Conservation (phyloP, 53 echinoderm and acorn worm species). For the Astropecten irregularis region DNA sequence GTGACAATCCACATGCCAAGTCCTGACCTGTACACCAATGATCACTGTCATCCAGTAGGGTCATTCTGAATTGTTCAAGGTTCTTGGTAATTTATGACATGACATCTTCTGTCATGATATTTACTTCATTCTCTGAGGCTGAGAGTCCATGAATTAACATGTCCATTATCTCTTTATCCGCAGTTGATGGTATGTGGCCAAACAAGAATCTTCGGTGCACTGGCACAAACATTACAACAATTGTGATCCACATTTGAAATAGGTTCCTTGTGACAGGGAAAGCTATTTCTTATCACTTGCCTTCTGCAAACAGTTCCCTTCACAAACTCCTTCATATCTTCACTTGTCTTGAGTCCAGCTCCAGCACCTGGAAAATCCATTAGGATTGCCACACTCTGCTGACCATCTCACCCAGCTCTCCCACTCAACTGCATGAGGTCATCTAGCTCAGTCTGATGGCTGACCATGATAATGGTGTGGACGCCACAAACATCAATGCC, state of each 20-base stretch:
- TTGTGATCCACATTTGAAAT: neutral
- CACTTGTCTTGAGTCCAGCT: neutral
- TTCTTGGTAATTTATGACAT: neutral
- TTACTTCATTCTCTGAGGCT: neutral
- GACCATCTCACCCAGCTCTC: neutral
- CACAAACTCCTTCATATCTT: neutral
- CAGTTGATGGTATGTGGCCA: neutral
- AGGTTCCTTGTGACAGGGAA: neutral
- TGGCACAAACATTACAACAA: slow-evolving; percentile 41
- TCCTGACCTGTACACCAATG: neutral
- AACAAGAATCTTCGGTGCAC: neutral
- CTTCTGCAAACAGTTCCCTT: slow-evolving; percentile 11
- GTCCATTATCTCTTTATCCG: neutral
- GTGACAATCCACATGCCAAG: neutral
- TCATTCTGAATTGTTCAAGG: neutral
- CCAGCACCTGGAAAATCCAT: neutral
- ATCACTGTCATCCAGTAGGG: neutral
- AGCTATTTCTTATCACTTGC: neutral
- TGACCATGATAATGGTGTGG: neutral
- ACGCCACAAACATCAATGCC: slow-evolving; percentile 22
- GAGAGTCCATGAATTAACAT: neutral
- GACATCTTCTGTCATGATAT: neutral
- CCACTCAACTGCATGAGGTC: slow-evolving; percentile 7
- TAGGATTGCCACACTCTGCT: neutral
- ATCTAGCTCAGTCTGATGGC: slow-evolving; percentile 19